Evolutionary conservation across 92 coral and sea anemone genomes (phyloP), one percentile per base, ranked within the genome.

Genomic region (Umimayanthus chanpuru): DNA sequence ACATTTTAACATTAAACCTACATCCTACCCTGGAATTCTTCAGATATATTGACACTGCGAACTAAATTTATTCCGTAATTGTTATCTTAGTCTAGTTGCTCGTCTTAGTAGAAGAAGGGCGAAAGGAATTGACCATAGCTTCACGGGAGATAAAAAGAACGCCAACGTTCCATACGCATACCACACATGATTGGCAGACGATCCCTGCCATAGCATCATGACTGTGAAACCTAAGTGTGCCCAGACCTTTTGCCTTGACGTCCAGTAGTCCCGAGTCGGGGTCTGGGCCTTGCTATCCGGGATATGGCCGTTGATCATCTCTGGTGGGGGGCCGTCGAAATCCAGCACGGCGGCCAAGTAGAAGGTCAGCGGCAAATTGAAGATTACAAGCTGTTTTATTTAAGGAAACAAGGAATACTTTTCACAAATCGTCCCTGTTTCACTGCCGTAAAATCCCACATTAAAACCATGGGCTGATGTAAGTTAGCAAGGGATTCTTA

Each of bases 71-170:
- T 61, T 23, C 18, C 20, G 16, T 67, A 68, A 26, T 6, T 29
- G 70, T 21, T 41, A 83, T 83, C 87, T 83, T 83, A 83, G 29
- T 47, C 53, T 70, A 49, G 77, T 83, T 25, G 87, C 87, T 39
- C 87, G 77, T 70, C 87, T 83, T 83, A 83, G 26, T 2, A 83
- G 87, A 83, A 83, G 40, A 25, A 83, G 87, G 30, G 93, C 89
- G 21, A 95, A 87, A 8, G 89, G 67, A 67, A 95, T 56, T 16
- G 98, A 96, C 98, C 98, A 96, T 43, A 94, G 94, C 81, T 96
- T 96, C 0, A 93, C 98, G 15, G 98, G 98, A 14, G 94, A 89
- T 12, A 96, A 55, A 67, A 96, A 80, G 85, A 94, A 96, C 53
- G 98, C 93, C 92, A 93, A 88, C 26, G 61, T 26, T 0, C 98